Evolutionary conservation across 2,888 invertebrate species (phyloP).

Genomic region (Torymus texanus): DNA sequence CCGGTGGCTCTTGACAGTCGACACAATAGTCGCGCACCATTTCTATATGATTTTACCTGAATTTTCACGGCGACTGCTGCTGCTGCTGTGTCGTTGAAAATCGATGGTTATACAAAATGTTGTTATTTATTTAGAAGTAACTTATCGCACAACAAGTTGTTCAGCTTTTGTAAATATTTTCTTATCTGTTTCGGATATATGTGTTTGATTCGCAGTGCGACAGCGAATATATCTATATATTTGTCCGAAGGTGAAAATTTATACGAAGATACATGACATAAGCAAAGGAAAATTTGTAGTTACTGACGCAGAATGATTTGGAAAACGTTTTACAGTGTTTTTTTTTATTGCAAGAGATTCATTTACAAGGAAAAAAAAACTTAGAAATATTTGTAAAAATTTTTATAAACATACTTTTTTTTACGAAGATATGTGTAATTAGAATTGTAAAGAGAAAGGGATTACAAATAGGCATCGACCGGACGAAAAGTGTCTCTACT

Average conservation of each 20-base stretch:
- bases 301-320: too few relatives aligned
- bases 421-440: not conserved
- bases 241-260: too few relatives aligned
- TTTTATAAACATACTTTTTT: too few relatives aligned
- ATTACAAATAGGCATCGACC: conserved; percentile 47
- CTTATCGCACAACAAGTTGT: conserved; percentile 8
- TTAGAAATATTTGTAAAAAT: too few relatives aligned
- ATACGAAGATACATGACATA: too few relatives aligned
- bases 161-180: conserved; percentile 35
- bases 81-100: not conserved
- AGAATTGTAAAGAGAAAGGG: conserved; percentile 1
- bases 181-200: not conserved
- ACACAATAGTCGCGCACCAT: too few relatives aligned
- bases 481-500: not conserved
- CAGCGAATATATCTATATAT: too few relatives aligned
- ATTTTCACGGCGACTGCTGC: not conserved
- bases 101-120: conserved; percentile 2
- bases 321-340: too few relatives aligned
- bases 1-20: not conserved
- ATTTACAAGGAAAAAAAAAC: too few relatives aligned
- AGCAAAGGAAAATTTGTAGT: too few relatives aligned
- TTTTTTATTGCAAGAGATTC: too few relatives aligned
- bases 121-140: conserved; percentile 41
- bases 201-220: too few relatives aligned
- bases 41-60: not conserved